Evolutionary conservation across 2,797 vertebrate species (phyloP), one percentile per base, ranked within the genome.

Genomic region (Geotrypetes seraphini): DNA sequence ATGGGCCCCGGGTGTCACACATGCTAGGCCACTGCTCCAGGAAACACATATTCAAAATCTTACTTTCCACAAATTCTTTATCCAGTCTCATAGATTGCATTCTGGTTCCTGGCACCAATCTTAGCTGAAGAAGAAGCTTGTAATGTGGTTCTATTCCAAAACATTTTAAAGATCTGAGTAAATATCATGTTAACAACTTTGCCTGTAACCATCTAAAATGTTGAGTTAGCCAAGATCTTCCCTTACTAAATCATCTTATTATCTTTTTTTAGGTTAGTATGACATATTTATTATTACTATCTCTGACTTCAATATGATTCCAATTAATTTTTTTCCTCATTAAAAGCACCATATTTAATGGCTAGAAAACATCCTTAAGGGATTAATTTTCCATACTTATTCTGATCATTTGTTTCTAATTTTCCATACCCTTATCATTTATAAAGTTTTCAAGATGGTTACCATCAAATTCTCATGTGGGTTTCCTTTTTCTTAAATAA

Each of bases 31-130:
- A n/a, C n/a, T n/a, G n/a, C 50, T 53, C 30, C 53, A 52, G 51
- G 75, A 74, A 75, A 75, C 73, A 62, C 74, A 35, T 49, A 55
- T 30, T 12, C 38, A 52, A 54, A 70, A 54, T 65, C 60, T 63
- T 60, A 68, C 72, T 66, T 50, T 36, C 60, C 53, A 48, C 51
- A 46, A 52, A 40, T 9, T 5, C 27, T 55, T 66, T 48, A 50
- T 63, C 50, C 53, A 53, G 57, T 68, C 50, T 60, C 40, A 29
- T 45, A 33, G 29, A 47, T 28, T 53, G 39, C n/a, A n/a, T n/a
- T n/a, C n/a, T n/a, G n/a, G 38, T 49, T 65, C 36, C 47, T 58
- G 52, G 53, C 45, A 69, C 60, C 56, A n/a, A n/a, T 50, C 43
- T 49, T 41, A 57, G 47, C 53, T 58, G 71, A 50, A 66, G 58